Base-by-base conservation (phyloP, 2,888 invertebrate species). In the Drosophila paranaensis region DNA sequence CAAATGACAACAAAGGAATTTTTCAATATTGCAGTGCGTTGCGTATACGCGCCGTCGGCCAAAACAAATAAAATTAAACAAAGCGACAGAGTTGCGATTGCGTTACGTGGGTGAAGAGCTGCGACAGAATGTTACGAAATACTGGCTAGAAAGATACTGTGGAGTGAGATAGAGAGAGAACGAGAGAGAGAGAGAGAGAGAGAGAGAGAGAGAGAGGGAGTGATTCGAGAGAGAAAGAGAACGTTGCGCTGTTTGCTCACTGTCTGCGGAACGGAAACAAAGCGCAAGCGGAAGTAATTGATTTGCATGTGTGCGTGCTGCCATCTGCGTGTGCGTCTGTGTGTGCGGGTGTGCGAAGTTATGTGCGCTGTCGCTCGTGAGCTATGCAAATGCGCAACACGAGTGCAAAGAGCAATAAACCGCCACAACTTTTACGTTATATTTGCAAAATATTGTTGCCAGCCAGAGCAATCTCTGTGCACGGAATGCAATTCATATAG, bases 11-110 rank as follows among this genome's bases (percentile, higher is more conserved):
- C 85, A 85, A 84, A 84, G 79, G 89, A 88, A 84, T 81, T 84
- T 89, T 85, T 79, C 82, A 85, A 84, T 89, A 85, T 89, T 88
- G 77, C 88, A 79, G 55, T 54, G 62, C 72, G 81, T 83, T 83
- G 81, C 81, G 89, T 82, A 80, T 86, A 86, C 77, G 89, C 81
- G 70, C 71, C 56, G 72, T 72, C 58, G 69, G 62, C 84, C 73
- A 87, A 78, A 83, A 81, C 87, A 89, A 83, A 89, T 83, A 81
- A 81, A 83, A 83, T 77, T 81, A 73, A 87, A 76, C 88, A 78
- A 78, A 66, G 73, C 65, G 77, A 79, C 73, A 85, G 64, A 73
- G 68, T 50, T 62, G 86, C 67, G 55, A 51, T 51, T 62, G 60
- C 56, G 62, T 60, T 53, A 62, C 20, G 60, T 42, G 60, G 30